These are phyloP conservation scores for Willisornis vidua DNA, from an alignment of 2,113 vertebrate genomes.

Conservation along the genomic window DNA sequence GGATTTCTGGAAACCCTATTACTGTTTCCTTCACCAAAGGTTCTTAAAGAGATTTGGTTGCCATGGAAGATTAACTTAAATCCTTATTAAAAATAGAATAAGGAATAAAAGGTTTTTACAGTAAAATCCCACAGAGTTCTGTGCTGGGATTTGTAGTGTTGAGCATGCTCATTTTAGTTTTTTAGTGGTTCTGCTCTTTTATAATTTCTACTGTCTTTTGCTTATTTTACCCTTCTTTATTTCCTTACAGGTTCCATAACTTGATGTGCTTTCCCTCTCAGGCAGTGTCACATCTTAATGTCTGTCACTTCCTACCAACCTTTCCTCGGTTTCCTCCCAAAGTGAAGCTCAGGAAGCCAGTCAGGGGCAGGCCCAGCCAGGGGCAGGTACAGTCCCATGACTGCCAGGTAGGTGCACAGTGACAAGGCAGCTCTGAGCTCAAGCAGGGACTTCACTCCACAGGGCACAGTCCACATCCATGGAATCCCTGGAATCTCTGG, in stretches of 20 bases:
- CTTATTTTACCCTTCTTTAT: neutral
- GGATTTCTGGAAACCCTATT: neutral
- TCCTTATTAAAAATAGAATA: constrained; percentile 31
- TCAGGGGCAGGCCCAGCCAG: neutral
- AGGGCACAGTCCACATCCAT: neutral
- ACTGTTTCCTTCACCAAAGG: neutral
- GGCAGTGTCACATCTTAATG: neutral
- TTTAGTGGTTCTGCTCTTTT: neutral
- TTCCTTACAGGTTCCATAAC: neutral
- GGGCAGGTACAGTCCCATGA: neutral
- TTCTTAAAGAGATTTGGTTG: constrained; percentile 37
- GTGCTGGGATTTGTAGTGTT: neutral
- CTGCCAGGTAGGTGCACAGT: rapidly evolving
- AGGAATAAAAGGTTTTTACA: constrained; percentile 7
- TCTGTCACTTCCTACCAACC: neutral
- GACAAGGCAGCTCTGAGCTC: neutral
- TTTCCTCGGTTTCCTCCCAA: neutral
- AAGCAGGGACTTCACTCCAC: neutral
- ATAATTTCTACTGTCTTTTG: neutral
- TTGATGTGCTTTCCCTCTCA: neutral
- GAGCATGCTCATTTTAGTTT: neutral
- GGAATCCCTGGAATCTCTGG: too few relatives aligned
- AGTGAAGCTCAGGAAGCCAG: neutral
- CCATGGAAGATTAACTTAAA: constrained; percentile 16
- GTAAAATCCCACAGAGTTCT: neutral